Evolutionary conservation across 2,888 invertebrate genomes (phyloP), one percentile per base, ranked within the genome.

Genomic region (Harpalus rufipes): DNA sequence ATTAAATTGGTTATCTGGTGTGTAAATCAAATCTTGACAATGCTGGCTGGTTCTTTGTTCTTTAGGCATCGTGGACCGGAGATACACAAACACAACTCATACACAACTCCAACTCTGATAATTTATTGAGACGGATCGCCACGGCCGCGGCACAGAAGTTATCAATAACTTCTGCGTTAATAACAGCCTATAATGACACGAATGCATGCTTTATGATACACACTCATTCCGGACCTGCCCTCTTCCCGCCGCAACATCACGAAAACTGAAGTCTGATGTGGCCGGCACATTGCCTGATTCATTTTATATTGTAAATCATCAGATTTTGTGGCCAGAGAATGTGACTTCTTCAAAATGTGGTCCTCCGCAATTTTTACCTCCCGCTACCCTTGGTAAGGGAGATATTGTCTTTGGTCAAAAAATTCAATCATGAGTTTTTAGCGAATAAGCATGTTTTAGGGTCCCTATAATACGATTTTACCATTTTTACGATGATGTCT

Each of bases 141-240:
- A 8, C 21, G 90, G 89, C 18, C 63, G 4, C 21, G 90, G 89
- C 90, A 89, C 89, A 89, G 89, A 90, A 90, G 90, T 91, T 91
- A 90, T 91, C 91, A 91, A 91, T 91, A 91, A 90, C 90, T 89
- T 88, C 89, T 58, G 90, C 90, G 90, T 90, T 91, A 91, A 91
- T 91, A 90, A 91, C 90, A 88, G 90, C 89, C 89, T 90, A 89
- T 90, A 90, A 90, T 90, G 90, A 90, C 90, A 89, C 89, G 89
- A 89, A 90, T 89, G 90, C 90, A 90, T 89, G 89, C 90, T 89
- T 89, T 89, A 88, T 87, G 88, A 88, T 88, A 88, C 87, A 86
- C 87, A 86, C 88, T 88, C 68, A 86, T 76, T 61, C 68, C 63
- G 18, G 72, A 4, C 44, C 44, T 6, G 44, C 44, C 44, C 12